Conservation (phyloP, 92 coral and sea anemone genomes). For the Parazoanthus darwini region DNA sequence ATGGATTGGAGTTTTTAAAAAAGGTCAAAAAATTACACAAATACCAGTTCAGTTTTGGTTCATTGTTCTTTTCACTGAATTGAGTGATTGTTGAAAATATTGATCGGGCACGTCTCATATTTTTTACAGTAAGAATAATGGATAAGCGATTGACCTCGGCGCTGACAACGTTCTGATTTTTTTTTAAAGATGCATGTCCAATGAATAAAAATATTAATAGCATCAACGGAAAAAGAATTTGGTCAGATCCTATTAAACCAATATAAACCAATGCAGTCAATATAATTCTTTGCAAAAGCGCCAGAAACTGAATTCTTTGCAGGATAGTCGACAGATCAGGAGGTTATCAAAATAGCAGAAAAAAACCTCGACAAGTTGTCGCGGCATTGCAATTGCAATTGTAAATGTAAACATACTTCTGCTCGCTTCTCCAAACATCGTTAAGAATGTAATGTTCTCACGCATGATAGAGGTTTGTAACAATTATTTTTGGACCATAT, state of each 20-base stretch:
- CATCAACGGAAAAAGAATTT: background rate
- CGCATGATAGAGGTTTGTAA: background rate
- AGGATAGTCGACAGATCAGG: background rate
- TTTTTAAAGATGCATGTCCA: background rate
- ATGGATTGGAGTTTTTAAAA: background rate
- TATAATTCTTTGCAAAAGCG: background rate
- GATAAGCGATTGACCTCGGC: background rate
- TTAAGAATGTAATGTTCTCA: background rate
- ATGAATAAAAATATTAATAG: background rate
- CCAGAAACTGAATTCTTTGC: background rate
- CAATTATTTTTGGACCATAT: background rate
- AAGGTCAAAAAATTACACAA: background rate
- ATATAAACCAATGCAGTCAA: background rate
- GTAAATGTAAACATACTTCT: conserved; percentile 1
- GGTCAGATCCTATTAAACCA: background rate
- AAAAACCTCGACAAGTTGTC: conserved; percentile 39
- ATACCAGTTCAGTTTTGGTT: background rate
- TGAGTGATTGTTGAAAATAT: background rate
- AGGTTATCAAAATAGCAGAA: conserved; percentile 34
- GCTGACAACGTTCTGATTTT: background rate
- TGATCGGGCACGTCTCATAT: conserved; percentile 6
- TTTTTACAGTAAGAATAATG: background rate
- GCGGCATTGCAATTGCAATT: conserved; percentile 19
- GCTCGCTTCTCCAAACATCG: background rate
- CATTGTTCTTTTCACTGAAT: background rate